Conservation (phyloP, 2,113 vertebrate species). For the Phaethornis superciliosus region DNA sequence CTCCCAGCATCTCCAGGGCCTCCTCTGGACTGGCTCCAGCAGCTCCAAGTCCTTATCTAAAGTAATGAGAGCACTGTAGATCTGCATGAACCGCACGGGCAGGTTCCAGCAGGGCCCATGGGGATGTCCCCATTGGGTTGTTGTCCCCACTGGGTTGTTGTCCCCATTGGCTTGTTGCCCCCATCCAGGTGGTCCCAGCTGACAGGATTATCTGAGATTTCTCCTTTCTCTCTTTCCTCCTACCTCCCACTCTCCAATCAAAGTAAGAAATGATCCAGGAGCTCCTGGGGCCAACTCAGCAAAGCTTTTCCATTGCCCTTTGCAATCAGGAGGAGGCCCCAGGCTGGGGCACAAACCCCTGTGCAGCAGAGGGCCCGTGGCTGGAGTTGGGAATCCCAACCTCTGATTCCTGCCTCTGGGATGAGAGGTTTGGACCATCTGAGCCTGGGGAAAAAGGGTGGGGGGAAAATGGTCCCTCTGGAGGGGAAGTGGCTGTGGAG, state of each 20-base stretch:
- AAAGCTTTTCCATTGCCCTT: fast-evolving
- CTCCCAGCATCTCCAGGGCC: too few species aligned
- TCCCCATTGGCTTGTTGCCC: too few species aligned
- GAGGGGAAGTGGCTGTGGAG: neutral
- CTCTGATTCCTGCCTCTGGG: fast-evolving
- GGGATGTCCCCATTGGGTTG: neutral
- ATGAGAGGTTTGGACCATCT: neutral
- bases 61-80: neutral
- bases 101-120: neutral
- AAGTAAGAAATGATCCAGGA: neutral
- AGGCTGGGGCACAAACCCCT: neutral
- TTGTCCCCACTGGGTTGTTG: too few species aligned
- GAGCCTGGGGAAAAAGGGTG: neutral
- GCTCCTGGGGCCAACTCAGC: neutral
- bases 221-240: neutral
- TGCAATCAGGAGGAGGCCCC: neutral
- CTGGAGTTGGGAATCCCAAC: neutral
- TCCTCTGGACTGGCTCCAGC: too few species aligned
- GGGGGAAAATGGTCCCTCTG: fast-evolving
- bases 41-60: too few species aligned
- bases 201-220: neutral
- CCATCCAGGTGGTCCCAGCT: fast-evolving
- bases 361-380: neutral
- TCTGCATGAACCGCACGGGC: too few species aligned
- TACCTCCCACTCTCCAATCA: neutral